These are phyloP conservation scores for Cordilura impudica DNA, from an alignment of 2,888 invertebrate species.

Conservation along the genomic window DNA sequence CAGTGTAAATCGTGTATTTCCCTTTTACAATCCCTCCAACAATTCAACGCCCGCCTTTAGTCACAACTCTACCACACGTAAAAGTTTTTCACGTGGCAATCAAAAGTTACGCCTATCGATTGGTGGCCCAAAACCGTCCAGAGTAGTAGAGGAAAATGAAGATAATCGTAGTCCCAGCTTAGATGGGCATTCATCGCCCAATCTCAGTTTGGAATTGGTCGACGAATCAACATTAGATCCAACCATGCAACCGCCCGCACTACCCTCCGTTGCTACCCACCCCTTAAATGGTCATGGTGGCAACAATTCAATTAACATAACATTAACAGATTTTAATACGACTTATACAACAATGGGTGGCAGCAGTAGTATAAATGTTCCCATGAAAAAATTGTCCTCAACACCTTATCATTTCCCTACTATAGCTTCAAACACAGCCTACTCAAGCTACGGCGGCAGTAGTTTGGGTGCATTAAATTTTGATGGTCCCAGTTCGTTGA, in stretches of 20 bases:
- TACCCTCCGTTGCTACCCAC: slow-evolving; percentile 45
- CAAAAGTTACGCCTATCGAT: slow-evolving; percentile 76
- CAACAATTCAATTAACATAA: slow-evolving; percentile 52
- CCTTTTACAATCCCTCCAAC: slow-evolving; percentile 81
- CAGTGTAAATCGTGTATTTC: slow-evolving; percentile 90
- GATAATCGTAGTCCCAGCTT: slow-evolving; percentile 72
- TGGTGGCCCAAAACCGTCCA: slow-evolving; percentile 71
- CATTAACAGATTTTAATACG: slow-evolving; percentile 52
- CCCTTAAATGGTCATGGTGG: slow-evolving; percentile 62
- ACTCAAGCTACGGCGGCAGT: slow-evolving; percentile 64
- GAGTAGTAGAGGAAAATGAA: slow-evolving; percentile 74
- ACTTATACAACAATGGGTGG: slow-evolving; percentile 39
- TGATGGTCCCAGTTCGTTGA: slow-evolving; percentile 73
- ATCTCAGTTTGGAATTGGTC: slow-evolving; percentile 76
- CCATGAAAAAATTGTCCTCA: slow-evolving; percentile 51
- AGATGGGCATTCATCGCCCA: slow-evolving; percentile 75
- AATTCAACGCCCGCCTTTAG: slow-evolving; percentile 78
- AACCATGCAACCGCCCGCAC: slow-evolving; percentile 48
- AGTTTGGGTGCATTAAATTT: slow-evolving; percentile 66
- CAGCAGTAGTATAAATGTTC: slow-evolving; percentile 41
- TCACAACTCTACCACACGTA: slow-evolving; percentile 83
- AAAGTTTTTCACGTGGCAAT: slow-evolving; percentile 82
- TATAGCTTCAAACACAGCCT: slow-evolving; percentile 64
- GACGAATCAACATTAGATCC: slow-evolving; percentile 69
- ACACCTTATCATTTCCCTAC: slow-evolving; percentile 66